These are phyloP conservation scores for Penaeus vannamei DNA, from an alignment of 1,140 invertebrate species.

Conservation along the genomic window DNA sequence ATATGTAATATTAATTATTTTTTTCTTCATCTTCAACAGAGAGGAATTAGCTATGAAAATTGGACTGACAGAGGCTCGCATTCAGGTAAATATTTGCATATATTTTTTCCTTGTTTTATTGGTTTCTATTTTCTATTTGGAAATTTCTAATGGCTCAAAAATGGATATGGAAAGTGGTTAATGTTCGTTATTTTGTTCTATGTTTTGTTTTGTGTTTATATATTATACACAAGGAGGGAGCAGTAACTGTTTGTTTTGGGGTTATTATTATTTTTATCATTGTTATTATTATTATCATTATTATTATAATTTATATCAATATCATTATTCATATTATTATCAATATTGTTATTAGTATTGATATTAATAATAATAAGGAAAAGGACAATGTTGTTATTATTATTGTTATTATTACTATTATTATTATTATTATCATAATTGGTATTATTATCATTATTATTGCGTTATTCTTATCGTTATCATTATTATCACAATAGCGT, in stretches of 20 bases:
- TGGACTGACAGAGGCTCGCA: slow-evolving; percentile 96
- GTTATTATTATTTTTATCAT: slow-evolving; percentile 9
- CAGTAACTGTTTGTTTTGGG: not conserved
- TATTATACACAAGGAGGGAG: not conserved
- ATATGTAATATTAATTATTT: not conserved
- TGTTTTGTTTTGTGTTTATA: not conserved
- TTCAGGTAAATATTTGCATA: slow-evolving; percentile 83
- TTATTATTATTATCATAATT: slow-evolving; percentile 10
- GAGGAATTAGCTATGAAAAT: slow-evolving; percentile 98
- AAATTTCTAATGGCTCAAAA: slow-evolving; percentile 4
- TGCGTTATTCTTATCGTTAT: not conserved
- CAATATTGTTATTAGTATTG: not conserved
- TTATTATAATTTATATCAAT: too few species aligned
- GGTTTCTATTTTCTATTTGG: not conserved
- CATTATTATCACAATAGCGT: too few species aligned
- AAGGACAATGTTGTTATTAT: not conserved
- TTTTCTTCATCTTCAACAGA: slow-evolving; percentile 78
- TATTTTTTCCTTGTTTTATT: not conserved
- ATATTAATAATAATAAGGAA: not conserved
- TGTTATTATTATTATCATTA: too few species aligned
- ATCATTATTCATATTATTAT: slow-evolving; percentile 1
- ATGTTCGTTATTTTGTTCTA: slow-evolving; percentile 4
- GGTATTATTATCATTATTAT: not conserved
- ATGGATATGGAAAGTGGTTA: not conserved
- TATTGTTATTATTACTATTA: not conserved